phyloP scores from a whole-genome alignment of 2,113 vertebrate species.

The Colaptes auratus region DNA sequence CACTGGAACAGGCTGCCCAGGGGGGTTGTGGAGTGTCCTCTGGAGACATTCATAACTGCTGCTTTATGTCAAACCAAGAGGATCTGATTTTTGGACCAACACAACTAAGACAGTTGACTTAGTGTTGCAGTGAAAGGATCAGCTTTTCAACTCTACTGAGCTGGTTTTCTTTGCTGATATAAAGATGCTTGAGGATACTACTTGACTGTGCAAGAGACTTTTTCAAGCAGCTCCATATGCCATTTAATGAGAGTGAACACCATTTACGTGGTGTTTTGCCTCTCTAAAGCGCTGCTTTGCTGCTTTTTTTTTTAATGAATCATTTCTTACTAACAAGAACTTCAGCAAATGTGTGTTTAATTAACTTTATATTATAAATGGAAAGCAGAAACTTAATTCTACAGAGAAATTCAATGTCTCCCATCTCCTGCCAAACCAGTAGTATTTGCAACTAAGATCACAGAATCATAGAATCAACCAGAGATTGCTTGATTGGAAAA shows the following conservation, averaged over 20 bases:
- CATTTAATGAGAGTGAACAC: not conserved
- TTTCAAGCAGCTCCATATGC: not conserved
- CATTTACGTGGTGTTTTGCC: not conserved
- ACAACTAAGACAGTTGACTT: not conserved
- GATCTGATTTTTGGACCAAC: not conserved
- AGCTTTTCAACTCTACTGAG: not conserved
- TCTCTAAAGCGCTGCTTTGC: not conserved
- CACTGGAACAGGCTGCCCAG: no score
- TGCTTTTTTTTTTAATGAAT: not conserved
- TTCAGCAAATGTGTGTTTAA: not conserved
- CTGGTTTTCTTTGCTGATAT: not conserved
- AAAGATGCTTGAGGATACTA: not conserved
- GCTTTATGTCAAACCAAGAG: not conserved
- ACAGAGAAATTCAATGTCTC: not conserved
- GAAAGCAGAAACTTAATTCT: not conserved
- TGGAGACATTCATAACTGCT: no score
- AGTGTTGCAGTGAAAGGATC: not conserved
- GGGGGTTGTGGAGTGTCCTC: no score
- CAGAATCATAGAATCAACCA: no score
- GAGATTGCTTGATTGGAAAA: no score
- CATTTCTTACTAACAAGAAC: not conserved
- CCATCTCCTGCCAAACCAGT: not conserved
- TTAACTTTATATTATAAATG: not conserved
- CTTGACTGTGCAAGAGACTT: not conserved
- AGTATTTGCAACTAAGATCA: not conserved